Evolutionary conservation across 2,797 vertebrate species (phyloP).

Genomic region (Alfaro cultratus): DNA sequence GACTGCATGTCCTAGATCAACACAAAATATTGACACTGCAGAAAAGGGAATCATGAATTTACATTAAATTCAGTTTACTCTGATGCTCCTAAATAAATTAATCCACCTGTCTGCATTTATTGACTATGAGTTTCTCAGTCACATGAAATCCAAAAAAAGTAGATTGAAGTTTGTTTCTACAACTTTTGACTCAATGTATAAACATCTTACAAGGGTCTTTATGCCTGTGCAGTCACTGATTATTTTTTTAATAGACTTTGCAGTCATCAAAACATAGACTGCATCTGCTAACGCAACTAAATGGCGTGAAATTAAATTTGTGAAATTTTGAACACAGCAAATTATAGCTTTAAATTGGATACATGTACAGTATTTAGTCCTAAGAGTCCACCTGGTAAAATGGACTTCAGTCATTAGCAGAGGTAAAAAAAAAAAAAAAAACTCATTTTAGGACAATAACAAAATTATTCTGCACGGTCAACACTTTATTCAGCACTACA

Average conservation of each 20-base stretch:
- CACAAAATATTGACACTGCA: not conserved
- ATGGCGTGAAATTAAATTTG: not conserved
- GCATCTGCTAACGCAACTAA: not conserved
- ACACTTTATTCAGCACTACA: slow-evolving; percentile 32
- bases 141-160: not conserved
- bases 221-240: not conserved
- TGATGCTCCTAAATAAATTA: not conserved
- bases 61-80: not conserved
- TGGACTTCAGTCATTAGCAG: not conserved
- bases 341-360: not conserved
- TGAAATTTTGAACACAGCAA: not conserved
- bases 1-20: not conserved
- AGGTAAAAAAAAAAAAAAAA: not conserved
- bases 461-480: slow-evolving; percentile 34
- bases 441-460: slow-evolving; percentile 19
- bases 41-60: not conserved
- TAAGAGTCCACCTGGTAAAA: not conserved
- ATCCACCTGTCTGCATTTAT: not conserved
- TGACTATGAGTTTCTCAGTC: not conserved
- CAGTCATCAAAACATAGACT: not conserved
- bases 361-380: not conserved
- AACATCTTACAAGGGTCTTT: not conserved
- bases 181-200: not conserved
- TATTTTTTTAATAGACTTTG: not conserved
- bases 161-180: not conserved